phyloP scores from a whole-genome alignment of 2,888 invertebrate species.

The Lamproptera curius region DNA sequence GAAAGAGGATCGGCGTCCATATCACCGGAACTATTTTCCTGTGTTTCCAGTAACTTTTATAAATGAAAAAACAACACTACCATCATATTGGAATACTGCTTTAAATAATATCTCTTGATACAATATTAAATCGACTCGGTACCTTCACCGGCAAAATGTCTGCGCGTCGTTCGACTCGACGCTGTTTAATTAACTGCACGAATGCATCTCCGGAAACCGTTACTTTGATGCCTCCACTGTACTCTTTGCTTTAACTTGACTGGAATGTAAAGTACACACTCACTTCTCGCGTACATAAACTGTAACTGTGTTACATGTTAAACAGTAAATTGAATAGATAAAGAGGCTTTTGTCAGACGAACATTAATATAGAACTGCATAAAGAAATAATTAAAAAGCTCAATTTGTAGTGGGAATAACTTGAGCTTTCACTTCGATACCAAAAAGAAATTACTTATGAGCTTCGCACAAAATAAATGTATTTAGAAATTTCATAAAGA shows the following conservation, averaged over 20 bases:
- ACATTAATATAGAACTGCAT: neutral
- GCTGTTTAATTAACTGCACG: conserved; percentile 20
- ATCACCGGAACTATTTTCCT: too few relatives aligned
- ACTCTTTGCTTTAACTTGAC: conserved; percentile 16
- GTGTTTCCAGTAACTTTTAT: too few relatives aligned
- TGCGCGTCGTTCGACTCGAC: conserved; percentile 4
- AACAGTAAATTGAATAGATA: neutral
- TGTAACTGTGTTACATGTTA: neutral
- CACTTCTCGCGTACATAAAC: conserved; percentile 9
- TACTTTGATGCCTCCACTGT: conserved; percentile 12
- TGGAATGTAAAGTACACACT: conserved; percentile 9
- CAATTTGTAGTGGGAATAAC: too few relatives aligned
- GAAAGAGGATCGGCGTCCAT: too few relatives aligned
- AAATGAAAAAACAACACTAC: too few relatives aligned
- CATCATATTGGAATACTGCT: too few relatives aligned
- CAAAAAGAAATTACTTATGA: too few relatives aligned
- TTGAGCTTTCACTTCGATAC: too few relatives aligned
- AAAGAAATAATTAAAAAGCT: neutral
- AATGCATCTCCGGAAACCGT: conserved; percentile 15
- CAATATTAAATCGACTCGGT: conserved; percentile 1
- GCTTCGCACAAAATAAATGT: too few relatives aligned
- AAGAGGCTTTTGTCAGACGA: neutral
- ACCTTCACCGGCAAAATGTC: conserved; percentile 10
- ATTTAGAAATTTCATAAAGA: too few relatives aligned
- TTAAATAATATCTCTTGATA: neutral